phyloP scores from a whole-genome alignment of 2,888 invertebrate species.

The Halictus quadricinctus region DNA sequence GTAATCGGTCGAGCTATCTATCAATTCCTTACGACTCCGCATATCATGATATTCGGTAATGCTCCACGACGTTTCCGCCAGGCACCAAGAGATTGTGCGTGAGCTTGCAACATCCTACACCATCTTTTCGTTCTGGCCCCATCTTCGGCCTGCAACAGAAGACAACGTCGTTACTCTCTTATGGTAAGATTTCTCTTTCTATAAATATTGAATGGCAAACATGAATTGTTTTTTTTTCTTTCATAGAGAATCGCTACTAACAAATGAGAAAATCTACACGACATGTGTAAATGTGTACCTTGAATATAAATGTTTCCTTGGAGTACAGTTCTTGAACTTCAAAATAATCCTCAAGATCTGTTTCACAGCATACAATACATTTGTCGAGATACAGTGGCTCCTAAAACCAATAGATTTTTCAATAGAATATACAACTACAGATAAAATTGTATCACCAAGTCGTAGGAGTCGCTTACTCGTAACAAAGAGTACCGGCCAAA shows the following conservation, averaged over 20 bases:
- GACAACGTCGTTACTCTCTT: neutral
- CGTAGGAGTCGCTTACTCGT: constrained; percentile 83
- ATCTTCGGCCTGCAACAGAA: constrained; percentile 91
- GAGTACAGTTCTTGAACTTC: constrained; percentile 96
- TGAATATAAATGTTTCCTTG: constrained; percentile 96
- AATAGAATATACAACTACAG: neutral
- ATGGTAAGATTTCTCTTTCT: neutral
- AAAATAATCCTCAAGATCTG: constrained; percentile 96
- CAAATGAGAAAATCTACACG: neutral
- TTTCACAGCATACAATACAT: constrained; percentile 95
- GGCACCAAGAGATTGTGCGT: constrained; percentile 95
- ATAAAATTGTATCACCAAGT: neutral
- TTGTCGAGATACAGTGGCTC: constrained; percentile 95
- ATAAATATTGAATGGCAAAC: neutral
- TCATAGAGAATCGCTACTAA: neutral
- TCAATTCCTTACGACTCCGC: constrained; percentile 84
- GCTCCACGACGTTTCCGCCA: constrained; percentile 97
- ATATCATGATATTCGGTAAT: constrained; percentile 98
- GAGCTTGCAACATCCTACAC: constrained; percentile 95
- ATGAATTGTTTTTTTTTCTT: neutral
- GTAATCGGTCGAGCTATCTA: constrained; percentile 19
- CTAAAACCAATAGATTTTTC: constrained; percentile 73
- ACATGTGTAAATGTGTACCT: constrained; percentile 84
- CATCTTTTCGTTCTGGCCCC: constrained; percentile 93
- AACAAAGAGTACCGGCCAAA: constrained; percentile 93